Conservation (phyloP, 2,888 invertebrate genomes). For the Calliscelio sp. region DNA sequence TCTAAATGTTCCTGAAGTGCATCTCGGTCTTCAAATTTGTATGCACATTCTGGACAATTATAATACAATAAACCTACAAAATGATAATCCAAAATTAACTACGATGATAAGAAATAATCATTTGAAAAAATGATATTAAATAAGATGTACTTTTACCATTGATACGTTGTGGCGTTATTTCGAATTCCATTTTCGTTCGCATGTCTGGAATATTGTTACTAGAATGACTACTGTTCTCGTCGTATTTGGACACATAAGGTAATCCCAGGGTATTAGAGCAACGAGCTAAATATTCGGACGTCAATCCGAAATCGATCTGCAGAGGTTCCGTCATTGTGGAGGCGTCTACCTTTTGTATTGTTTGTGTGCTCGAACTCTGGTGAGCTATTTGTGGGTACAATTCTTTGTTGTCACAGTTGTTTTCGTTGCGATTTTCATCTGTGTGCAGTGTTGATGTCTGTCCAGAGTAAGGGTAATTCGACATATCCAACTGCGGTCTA, state of each 20-base stretch:
- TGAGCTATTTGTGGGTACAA: conserved; percentile 78
- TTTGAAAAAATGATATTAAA: background rate
- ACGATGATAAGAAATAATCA: background rate
- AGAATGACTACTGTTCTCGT: conserved; percentile 79
- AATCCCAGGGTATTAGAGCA: conserved; percentile 83
- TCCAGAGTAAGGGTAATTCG: conserved; percentile 79
- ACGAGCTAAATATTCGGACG: conserved; percentile 84
- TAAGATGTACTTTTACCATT: too few relatives aligned
- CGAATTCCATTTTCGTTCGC: conserved; percentile 82
- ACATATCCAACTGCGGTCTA: conserved; percentile 75
- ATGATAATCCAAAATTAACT: background rate
- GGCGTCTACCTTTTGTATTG: conserved; percentile 84
- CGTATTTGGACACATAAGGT: conserved; percentile 83
- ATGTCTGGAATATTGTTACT: conserved; percentile 80
- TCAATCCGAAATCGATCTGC: conserved; percentile 84
- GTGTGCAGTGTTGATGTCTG: conserved; percentile 77
- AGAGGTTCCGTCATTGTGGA: conserved; percentile 85
- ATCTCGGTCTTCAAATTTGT: conserved; percentile 83
- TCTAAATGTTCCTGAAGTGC: conserved; percentile 89
- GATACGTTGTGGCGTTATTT: conserved; percentile 82
- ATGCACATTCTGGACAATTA: conserved; percentile 84
- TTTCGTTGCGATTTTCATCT: conserved; percentile 84
- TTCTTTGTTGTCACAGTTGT: conserved; percentile 83
- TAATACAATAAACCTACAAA: conserved; percentile 82
- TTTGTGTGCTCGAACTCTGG: conserved; percentile 82